phyloP scores from a whole-genome alignment of 2,888 invertebrate genomes.

The Cristatella mucedo region DNA sequence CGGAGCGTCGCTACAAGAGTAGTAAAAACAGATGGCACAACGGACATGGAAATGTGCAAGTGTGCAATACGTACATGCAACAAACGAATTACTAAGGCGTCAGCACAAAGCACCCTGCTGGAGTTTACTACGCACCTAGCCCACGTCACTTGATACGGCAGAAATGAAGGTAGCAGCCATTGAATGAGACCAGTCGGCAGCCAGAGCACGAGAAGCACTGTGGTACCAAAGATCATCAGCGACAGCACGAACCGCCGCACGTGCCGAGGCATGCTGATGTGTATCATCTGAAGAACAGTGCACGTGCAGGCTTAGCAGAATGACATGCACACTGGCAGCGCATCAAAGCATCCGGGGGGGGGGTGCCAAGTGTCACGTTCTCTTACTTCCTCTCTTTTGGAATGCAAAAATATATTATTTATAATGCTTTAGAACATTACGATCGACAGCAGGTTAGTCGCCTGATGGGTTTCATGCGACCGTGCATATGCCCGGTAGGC shows the following conservation, averaged over 20 bases:
- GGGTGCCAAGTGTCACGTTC: too few relatives aligned
- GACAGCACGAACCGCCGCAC: conserved; percentile 76
- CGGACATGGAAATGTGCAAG: background rate
- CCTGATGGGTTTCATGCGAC: too few relatives aligned
- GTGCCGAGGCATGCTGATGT: conserved; percentile 77
- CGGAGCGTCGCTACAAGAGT: conserved; percentile 48
- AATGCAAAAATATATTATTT: too few relatives aligned
- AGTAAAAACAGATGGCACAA: background rate
- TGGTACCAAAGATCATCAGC: conserved; percentile 72
- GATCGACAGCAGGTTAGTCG: too few relatives aligned
- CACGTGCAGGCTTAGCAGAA: too few relatives aligned
- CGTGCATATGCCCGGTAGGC: too few relatives aligned
- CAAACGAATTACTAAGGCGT: too few relatives aligned
- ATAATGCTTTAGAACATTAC: too few relatives aligned
- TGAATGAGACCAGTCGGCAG: conserved; percentile 74
- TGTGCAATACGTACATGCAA: too few relatives aligned
- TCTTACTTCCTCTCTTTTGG: too few relatives aligned
- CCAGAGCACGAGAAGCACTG: conserved; percentile 88
- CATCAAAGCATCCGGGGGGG: too few relatives aligned
- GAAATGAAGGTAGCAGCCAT: conserved; percentile 54
- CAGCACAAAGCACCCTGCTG: background rate
- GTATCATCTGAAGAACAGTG: conserved; percentile 62
- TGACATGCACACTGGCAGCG: too few relatives aligned
- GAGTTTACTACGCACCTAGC: conserved; percentile 28
- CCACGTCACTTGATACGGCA: conserved; percentile 78